These are phyloP conservation scores for Entelurus aequoreus DNA, from an alignment of 2,113 vertebrate genomes.

Conservation along the genomic window DNA sequence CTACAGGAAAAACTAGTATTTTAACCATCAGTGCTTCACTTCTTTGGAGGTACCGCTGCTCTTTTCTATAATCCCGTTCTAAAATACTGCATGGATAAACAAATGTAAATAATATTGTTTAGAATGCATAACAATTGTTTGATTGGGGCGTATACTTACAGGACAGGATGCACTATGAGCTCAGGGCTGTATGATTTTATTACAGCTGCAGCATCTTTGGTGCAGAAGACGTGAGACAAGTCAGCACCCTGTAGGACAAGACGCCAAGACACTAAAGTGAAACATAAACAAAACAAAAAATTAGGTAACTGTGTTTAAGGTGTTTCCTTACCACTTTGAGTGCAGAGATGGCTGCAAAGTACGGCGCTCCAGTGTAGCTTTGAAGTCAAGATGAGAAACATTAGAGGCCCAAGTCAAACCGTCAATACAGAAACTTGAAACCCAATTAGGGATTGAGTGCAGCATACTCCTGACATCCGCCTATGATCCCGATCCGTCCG, in stretches of 20 bases:
- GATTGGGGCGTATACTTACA: slow-evolving; percentile 77
- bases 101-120: no score
- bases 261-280: not conserved
- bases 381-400: slow-evolving; percentile 2
- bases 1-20: no score
- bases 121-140: no score
- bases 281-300: not conserved
- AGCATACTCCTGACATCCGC: slow-evolving; percentile 86
- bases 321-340: slow-evolving; percentile 87
- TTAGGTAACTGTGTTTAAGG: not conserved
- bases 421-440: not conserved
- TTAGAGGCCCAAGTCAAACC: not conserved
- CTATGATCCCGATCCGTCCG: slow-evolving; percentile 88
- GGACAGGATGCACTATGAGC: slow-evolving; percentile 94
- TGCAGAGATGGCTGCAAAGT: slow-evolving; percentile 94
- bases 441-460: not conserved
- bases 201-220: slow-evolving; percentile 88
- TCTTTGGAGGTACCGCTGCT: no score
- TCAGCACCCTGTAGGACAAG: slow-evolving; percentile 85
- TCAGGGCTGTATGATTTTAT: slow-evolving; percentile 98
- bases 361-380: slow-evolving; percentile 95
- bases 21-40: no score
- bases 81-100: not conserved
- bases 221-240: slow-evolving; percentile 93
- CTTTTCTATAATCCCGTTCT: not conserved